Conservation (phyloP, 2,113 vertebrate species). For the Pongo abelii region DNA sequence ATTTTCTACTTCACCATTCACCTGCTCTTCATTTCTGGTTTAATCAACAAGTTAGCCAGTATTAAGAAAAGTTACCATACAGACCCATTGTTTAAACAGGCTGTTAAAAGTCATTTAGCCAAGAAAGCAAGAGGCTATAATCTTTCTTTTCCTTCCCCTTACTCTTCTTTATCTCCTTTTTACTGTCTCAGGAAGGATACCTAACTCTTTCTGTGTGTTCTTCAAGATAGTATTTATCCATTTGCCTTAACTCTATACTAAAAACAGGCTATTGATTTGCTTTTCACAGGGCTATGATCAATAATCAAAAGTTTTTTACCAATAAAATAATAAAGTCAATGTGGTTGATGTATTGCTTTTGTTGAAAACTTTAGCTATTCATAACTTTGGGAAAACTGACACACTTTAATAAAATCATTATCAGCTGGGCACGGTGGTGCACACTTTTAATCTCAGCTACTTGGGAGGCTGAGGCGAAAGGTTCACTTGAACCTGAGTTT, state of each 20-base stretch:
- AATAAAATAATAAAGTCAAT: conserved; percentile 38
- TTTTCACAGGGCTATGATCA: neutral
- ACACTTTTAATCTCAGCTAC: neutral
- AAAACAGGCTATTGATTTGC: neutral
- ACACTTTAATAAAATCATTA: neutral
- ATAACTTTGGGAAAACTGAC: conserved; percentile 54
- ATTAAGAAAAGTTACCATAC: neutral
- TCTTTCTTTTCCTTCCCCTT: fast-evolving
- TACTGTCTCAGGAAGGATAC: neutral
- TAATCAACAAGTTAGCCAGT: neutral
- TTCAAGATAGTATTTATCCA: neutral
- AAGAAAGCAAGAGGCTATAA: neutral
- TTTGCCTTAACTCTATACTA: neutral
- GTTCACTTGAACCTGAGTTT: neutral
- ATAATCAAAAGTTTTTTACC: neutral
- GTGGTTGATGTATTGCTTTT: neutral
- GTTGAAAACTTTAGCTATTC: neutral
- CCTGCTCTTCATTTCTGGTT: neutral
- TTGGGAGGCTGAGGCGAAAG: neutral
- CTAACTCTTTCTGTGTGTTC: neutral
- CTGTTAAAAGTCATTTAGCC: neutral
- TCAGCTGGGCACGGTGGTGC: neutral
- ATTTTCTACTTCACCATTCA: neutral
- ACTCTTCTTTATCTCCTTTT: neutral
- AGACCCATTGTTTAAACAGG: neutral